Base-by-base conservation (phyloP, 2,888 invertebrate species). In the Cerceris rybyensis region DNA sequence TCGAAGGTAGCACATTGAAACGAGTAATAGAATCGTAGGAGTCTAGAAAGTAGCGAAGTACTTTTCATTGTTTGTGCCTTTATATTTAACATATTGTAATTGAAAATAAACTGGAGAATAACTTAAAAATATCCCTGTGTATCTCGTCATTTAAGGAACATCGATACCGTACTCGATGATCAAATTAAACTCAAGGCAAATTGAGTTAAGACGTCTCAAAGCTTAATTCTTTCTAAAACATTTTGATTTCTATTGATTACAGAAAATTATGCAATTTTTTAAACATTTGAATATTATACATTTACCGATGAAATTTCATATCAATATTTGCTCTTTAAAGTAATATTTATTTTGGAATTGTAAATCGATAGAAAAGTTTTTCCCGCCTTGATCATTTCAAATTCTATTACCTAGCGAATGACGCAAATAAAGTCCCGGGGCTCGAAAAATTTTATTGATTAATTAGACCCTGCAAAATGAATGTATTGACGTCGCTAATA, bases 51-150 rank as follows among this genome's bases (percentile, higher is more conserved):
- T 86, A 85, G 79, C 55, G 43, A 64, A 78, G 77, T 85, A 86
- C 85, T 87, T 85, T 87, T 89, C 86, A 89, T 89, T 89, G 89
- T 89, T 89, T 89, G 89, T 89, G 89, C 89, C 89, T 89, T 89
- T 89, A 85, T 85, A 89, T 89, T 89, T 89, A 88, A 87, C 86
- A 83, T 83, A 87, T 83, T 82, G 68, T 78, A 86, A 82, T 80
- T 78, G 67, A 80, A 81, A 80, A 86, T 84, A 84, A 81, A 86
- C 60, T 59, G 28, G 60, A 64, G 72, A 67, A 65, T 64, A 68
- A 50, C 57, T 60, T 42, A 14, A 75, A 46, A 50, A 46, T 7
- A 65, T 66, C 65, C 39, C 52, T 43, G 57, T 11, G 13, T 65
- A 9, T 39, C 52, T 50, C 17, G 39, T 46, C 11, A 50, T 69